Base-by-base conservation (phyloP, 2,888 invertebrate species). In the Drosophila leonis region DNA sequence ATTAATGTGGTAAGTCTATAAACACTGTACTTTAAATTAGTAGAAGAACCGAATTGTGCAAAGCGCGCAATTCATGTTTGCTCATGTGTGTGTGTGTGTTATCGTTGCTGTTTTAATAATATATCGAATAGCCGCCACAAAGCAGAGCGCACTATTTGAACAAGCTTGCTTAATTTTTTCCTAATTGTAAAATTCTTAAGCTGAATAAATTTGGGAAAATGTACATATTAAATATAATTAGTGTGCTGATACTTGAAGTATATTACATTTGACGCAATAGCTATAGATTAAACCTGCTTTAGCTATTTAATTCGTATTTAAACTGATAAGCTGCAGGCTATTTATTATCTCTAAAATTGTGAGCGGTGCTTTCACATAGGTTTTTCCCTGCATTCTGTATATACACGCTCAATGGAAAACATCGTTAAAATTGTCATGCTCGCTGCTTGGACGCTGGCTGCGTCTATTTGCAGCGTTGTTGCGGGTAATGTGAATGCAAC, bases 351-450 rank as follows among this genome's bases (percentile, higher is more conserved):
- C 27, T 41, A 18, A 5, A 42, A 35, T 15, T 33, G 12, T 27
- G 18, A 57, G 67, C 56, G 35, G 24, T 15, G 29, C 4, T 66
- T 55, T 55, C 13, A 24, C 24, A 18, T 18, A 24, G 33, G 2
- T 10, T 27, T 27, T 24, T 44, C 33, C 2, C 13, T 29, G 15
- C 42, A 44, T 60, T 64, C n/a, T 20, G 10, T 4, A 49, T 59
- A 56, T 48, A 18, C 24, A 13, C 18, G 12, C 18, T 0, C 39
- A 67, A 70, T 76, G 80, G 33, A 48, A 13, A 31, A 61, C 52
- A 72, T 62, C 59, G 42, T 66, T 33, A 42, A 75, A 42, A 44
- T 65, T 46, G 33, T 70, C 6, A 4, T 62, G 10, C 18, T 75
- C 10, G 31, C 56, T 20, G 64, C 48, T 48, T 65, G 54, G 48